Evolutionary conservation across 2,113 vertebrate species (phyloP).

Genomic region (Sapayoa aenigma): DNA sequence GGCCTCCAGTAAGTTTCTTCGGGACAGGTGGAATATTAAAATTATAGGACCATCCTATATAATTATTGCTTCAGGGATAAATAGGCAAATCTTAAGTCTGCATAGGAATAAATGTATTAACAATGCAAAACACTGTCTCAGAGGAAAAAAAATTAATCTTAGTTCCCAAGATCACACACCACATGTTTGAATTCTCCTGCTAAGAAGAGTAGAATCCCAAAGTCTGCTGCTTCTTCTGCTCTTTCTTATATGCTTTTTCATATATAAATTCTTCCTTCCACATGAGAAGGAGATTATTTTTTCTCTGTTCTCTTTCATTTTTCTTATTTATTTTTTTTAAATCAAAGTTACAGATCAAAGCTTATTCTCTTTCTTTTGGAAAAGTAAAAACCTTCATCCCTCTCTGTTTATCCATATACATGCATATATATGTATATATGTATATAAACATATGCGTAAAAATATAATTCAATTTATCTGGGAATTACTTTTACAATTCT

Average conservation of each 20-base stretch:
- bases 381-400: neutral
- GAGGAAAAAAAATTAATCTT: neutral
- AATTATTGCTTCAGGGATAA: neutral
- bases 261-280: neutral
- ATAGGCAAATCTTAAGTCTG: neutral
- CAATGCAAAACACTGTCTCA: neutral
- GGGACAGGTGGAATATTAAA: conserved; percentile 6
- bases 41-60: neutral
- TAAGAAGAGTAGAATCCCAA: neutral
- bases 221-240: neutral
- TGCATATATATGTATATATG: neutral
- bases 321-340: neutral
- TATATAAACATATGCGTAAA: neutral
- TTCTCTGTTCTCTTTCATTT: neutral
- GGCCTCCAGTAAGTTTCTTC: neutral
- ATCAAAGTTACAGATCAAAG: neutral
- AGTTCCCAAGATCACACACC: neutral
- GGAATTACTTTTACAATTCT: neutral
- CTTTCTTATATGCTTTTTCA: neutral
- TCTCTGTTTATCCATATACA: neutral
- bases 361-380: neutral
- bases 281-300: neutral
- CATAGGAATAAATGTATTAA: conserved; percentile 18
- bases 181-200: conserved; percentile 1
- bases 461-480: neutral